phyloP scores from a whole-genome alignment of 2,113 vertebrate species.

The Alethe castanea region DNA sequence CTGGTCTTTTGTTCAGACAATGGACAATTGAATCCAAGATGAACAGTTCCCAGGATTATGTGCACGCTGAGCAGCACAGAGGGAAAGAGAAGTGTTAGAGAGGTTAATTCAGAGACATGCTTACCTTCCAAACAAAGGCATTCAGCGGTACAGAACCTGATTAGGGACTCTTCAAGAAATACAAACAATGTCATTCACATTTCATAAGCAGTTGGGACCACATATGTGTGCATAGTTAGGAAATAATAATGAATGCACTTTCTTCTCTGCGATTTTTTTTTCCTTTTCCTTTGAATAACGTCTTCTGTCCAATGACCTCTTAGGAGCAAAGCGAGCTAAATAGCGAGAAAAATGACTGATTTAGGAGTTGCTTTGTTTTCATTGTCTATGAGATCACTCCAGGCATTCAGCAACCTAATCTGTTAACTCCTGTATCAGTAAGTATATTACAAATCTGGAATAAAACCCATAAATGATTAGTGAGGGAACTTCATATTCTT shows the following conservation, averaged over 20 bases:
- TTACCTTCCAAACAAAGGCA: slow-evolving; percentile 1
- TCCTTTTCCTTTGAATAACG: slow-evolving; percentile 15
- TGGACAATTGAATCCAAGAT: slow-evolving; percentile 37
- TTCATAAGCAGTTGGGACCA: background rate
- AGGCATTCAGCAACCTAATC: slow-evolving; percentile 41
- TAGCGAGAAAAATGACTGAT: slow-evolving; percentile 51
- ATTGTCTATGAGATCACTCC: slow-evolving; percentile 39
- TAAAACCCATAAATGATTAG: slow-evolving; percentile 31
- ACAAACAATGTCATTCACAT: slow-evolving; percentile 33
- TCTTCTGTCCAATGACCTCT: slow-evolving; percentile 27
- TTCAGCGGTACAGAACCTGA: slow-evolving; percentile 20
- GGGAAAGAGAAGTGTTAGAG: slow-evolving; percentile 15
- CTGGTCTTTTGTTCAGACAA: slow-evolving; percentile 48
- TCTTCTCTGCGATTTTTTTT: background rate
- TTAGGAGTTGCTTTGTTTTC: slow-evolving; percentile 55
- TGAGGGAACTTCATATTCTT: slow-evolving; percentile 42
- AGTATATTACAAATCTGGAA: slow-evolving; percentile 42
- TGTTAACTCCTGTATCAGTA: slow-evolving; percentile 46
- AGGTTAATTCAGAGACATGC: slow-evolving; percentile 9
- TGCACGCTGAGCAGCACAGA: background rate
- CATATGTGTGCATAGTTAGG: background rate
- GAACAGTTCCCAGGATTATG: slow-evolving; percentile 39
- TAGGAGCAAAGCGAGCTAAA: slow-evolving; percentile 28
- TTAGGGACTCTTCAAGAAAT: slow-evolving; percentile 23
- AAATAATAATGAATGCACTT: background rate